These are phyloP conservation scores for Euura saliciscinereae DNA, from an alignment of 1,140 invertebrate species.

Conservation along the genomic window DNA sequence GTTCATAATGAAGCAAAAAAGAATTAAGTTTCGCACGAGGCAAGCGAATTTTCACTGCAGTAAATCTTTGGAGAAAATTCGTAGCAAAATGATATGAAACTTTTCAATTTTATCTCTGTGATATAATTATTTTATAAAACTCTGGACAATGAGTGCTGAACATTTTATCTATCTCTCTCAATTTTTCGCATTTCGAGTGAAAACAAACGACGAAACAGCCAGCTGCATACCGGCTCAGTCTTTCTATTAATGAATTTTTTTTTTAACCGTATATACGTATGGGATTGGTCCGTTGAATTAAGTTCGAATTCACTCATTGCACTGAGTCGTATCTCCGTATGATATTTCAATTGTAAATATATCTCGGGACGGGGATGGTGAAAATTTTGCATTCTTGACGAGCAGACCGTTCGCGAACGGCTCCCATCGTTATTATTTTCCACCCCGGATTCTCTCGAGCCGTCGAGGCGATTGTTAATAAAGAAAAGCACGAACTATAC, in stretches of 20 bases:
- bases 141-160: too few relatives aligned
- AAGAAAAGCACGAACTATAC: background rate
- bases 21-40: too few relatives aligned
- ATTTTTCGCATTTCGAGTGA: too few relatives aligned
- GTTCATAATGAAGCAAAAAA: too few relatives aligned
- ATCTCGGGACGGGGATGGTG: background rate
- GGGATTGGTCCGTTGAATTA: background rate
- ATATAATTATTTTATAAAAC: too few relatives aligned
- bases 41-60: too few relatives aligned
- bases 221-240: background rate
- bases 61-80: too few relatives aligned
- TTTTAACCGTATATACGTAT: background rate
- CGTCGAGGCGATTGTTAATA: background rate
- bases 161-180: too few relatives aligned
- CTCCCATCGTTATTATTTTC: background rate
- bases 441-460: background rate
- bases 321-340: background rate
- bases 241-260: background rate
- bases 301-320: background rate
- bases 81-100: too few relatives aligned
- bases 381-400: slow-evolving; percentile 7
- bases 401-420: background rate
- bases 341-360: slow-evolving; percentile 1
- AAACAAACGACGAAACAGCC: too few relatives aligned
- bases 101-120: too few relatives aligned